Evolutionary conservation across 2,888 invertebrate genomes (phyloP), one percentile per base, ranked within the genome.

Genomic region (Tyria jacobaeae): DNA sequence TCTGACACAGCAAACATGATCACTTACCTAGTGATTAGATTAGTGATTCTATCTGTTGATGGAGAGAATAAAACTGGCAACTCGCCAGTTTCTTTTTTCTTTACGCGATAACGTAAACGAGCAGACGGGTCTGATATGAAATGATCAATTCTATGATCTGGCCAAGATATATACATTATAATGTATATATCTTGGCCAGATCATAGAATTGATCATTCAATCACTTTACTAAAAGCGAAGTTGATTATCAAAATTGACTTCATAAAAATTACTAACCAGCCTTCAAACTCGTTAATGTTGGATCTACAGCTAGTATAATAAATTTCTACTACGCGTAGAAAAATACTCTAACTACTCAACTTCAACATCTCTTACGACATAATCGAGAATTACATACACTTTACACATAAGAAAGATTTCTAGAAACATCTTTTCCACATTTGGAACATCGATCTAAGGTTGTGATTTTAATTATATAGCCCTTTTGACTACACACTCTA

Each of bases 241-340:
- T 51, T 35, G 9, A 34, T 44, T 10, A 44, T 41, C 25, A 41
- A 51, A 34, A 9, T 31, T 41, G 44, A 21, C 35, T 14, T 17
- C 24, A 3, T 35, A 34, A 27, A 9, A 49, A 37, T 27, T 47
- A 39, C 41, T 66, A 62, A 53, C 54, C 76, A 75, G 73, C 73
- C 67, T 73, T 70, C 63, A 62, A 62, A 58, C 60, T 64, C 60
- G 39, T 67, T 60, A 73, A 70, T 55, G 48, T 60, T 55, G 27
- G 39, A 47, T 6, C 55, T 55, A 61, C 35, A 51, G 1, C 50
- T 61, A 53, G 52, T 25, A 14, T 17, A 39, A 17, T 52, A 41
- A 50, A 14, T 55, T 60, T 55, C 60, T 35, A 57, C 51, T 31
- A 31, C 7, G n/a, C 15, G 52, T 62, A 62, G 57, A 57, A 62